These are phyloP conservation scores for Leiothrix lutea DNA, from an alignment of 2,113 vertebrate species.

Conservation along the genomic window DNA sequence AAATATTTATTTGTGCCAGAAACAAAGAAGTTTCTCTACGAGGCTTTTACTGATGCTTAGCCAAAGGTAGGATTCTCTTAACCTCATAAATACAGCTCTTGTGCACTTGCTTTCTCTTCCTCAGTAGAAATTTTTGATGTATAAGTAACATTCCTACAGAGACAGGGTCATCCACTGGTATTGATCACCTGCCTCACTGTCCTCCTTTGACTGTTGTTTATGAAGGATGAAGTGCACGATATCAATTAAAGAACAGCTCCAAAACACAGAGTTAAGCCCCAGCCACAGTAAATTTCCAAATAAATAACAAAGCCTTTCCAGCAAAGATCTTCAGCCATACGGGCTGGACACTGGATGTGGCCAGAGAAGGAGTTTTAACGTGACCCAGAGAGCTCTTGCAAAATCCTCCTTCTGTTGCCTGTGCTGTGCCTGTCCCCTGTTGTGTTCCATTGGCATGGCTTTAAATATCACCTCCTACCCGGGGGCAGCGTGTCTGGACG, in stretches of 20 bases:
- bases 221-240: neutral
- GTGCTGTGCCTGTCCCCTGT: slow-evolving; percentile 32
- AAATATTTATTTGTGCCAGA: slow-evolving; percentile 69
- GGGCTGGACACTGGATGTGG: slow-evolving; percentile 52
- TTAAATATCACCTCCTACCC: slow-evolving; percentile 49
- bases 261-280: neutral
- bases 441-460: slow-evolving; percentile 2
- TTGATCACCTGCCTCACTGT: neutral
- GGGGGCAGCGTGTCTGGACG: neutral
- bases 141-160: neutral
- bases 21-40: slow-evolving; percentile 34
- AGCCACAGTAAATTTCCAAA: slow-evolving; percentile 33
- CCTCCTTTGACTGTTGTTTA: neutral
- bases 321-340: slow-evolving; percentile 54
- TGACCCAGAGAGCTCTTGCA: slow-evolving; percentile 23
- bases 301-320: slow-evolving; percentile 45
- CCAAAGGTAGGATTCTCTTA: slow-evolving; percentile 36
- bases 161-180: neutral
- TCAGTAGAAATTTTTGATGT: neutral
- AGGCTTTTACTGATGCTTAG: slow-evolving; percentile 43
- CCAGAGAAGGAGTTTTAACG: slow-evolving; percentile 45
- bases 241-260: neutral
- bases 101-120: neutral
- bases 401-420: slow-evolving; percentile 67
- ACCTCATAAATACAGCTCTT: neutral